Evolutionary conservation across 2,113 vertebrate species (phyloP), one percentile per base, ranked within the genome.

Genomic region (Phrynocephalus versicolor): DNA sequence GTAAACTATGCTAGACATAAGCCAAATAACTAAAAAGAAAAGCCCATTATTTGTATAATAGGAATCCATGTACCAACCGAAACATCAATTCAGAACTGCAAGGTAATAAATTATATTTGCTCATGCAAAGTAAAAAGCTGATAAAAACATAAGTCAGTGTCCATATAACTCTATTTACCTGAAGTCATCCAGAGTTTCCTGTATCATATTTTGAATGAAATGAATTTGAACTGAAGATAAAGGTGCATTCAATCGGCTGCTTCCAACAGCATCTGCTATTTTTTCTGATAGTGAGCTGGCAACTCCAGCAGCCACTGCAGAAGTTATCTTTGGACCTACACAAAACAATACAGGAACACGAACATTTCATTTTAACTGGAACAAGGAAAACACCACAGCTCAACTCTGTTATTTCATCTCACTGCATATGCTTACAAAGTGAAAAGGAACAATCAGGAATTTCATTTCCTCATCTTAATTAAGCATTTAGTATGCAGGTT

Each of bases 131-230:
- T 0, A 89, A 12, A 82, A 62, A 71, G 81, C 80, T 55, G 75
- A 90, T 67, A 82, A 76, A 3, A 10, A n/a, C 27, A 81, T 35
- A 85, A n/a, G 58, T 83, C 57, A 88, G 76, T 55, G 71, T 55
- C 14, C 79, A 90, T 84, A 35, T 23, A 77, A 67, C 45, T 64
- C 14, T 51, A 65, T 84, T 65, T 92, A 99, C 99, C 98, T 97
- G 93, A 98, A 98, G 87, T 99, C 98, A 92, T 99, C 98, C 95
- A 99, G 86, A 6, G 97, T 98, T 85, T 99, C 98, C 41, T 99
- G 98, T 91, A 99, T 99, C 98, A 99, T 98, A 94, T 98, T 98
- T 92, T 97, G 97, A 94, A 99, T 98, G 93, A 99, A 99, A 91
- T 95, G 97, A 91, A 99, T 98, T 93, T 99, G 98, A 91, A 98